These are phyloP conservation scores for Brachyopa scutellaris DNA, from an alignment of 2,888 invertebrate genomes.

Conservation along the genomic window DNA sequence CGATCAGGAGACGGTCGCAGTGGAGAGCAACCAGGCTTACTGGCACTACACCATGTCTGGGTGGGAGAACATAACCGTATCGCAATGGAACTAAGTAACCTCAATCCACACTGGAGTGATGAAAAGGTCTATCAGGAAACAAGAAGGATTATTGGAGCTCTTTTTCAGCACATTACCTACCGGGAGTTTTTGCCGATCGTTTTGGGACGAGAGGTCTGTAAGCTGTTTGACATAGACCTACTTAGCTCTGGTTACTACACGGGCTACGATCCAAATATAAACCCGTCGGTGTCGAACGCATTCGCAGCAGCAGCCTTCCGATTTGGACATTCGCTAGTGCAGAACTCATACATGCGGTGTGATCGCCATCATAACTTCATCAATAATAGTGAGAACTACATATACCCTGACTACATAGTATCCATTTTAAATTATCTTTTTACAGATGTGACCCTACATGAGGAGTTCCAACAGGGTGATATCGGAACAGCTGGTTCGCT, in stretches of 20 bases:
- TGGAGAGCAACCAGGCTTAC: slow-evolving; percentile 88
- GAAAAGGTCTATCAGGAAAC: slow-evolving; percentile 93
- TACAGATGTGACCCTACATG: slow-evolving; percentile 90
- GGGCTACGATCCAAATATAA: slow-evolving; percentile 87
- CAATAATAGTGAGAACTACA: slow-evolving; percentile 89
- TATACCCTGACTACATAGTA: slow-evolving; percentile 65
- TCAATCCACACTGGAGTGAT: slow-evolving; percentile 94
- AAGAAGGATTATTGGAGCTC: slow-evolving; percentile 90
- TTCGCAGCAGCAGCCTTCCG: slow-evolving; percentile 93
- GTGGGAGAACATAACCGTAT: slow-evolving; percentile 85
- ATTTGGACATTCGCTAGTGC: slow-evolving; percentile 93
- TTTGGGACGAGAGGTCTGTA: slow-evolving; percentile 88
- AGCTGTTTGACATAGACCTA: slow-evolving; percentile 88
- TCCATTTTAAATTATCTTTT: not conserved
- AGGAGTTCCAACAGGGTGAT: slow-evolving; percentile 88
- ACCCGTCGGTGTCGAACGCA: slow-evolving; percentile 89
- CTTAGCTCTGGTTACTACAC: slow-evolving; percentile 87
- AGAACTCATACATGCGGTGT: slow-evolving; percentile 88
- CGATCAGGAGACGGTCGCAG: slow-evolving; percentile 90
- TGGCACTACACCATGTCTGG: slow-evolving; percentile 82
- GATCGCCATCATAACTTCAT: slow-evolving; percentile 87
- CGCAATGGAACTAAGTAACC: slow-evolving; percentile 86
- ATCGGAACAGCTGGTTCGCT: slow-evolving; percentile 91
- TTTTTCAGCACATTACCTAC: slow-evolving; percentile 92
- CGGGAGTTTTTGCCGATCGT: slow-evolving; percentile 92